These are phyloP conservation scores for Neodiprion pinetum DNA, from an alignment of 1,140 invertebrate species.

Conservation along the genomic window DNA sequence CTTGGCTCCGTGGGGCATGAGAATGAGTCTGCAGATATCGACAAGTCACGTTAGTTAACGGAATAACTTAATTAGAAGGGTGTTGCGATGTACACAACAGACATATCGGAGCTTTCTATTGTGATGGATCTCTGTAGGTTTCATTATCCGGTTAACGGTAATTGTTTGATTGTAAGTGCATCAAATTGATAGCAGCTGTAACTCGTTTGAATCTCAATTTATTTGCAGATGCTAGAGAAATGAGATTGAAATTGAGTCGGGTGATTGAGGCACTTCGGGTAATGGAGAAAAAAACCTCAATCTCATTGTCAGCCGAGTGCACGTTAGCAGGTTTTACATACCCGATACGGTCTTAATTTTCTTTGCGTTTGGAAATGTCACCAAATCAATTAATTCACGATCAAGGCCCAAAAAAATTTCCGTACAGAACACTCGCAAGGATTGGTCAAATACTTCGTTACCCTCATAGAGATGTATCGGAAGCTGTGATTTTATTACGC, in stretches of 20 bases:
- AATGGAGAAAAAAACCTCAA: background rate
- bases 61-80: conserved; percentile 7
- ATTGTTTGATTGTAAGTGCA: conserved; percentile 1
- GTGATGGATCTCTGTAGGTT: background rate
- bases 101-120: conserved; percentile 3
- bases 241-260: conserved; percentile 5
- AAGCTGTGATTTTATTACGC: too few species aligned
- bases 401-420: too few species aligned
- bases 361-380: too few species aligned
- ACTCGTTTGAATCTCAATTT: background rate
- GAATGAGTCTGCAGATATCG: conserved; percentile 5
- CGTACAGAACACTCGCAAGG: too few species aligned
- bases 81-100: background rate
- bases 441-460: too few species aligned
- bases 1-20: background rate
- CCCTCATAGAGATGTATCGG: too few species aligned
- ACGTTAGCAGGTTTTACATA: too few species aligned
- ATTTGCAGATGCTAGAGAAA: background rate
- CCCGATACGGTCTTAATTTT: too few species aligned
- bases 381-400: too few species aligned
- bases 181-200: background rate
- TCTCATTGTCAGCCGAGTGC: too few species aligned
- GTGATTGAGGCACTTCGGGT: background rate
- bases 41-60: conserved; percentile 3
- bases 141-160: conserved; percentile 7